A percentile compares a stretch with the other conserved stretches of the same genome.
Conservation (phyloP, 2,888 invertebrate species). For the Acanthacorydalis orientalis region DNA sequence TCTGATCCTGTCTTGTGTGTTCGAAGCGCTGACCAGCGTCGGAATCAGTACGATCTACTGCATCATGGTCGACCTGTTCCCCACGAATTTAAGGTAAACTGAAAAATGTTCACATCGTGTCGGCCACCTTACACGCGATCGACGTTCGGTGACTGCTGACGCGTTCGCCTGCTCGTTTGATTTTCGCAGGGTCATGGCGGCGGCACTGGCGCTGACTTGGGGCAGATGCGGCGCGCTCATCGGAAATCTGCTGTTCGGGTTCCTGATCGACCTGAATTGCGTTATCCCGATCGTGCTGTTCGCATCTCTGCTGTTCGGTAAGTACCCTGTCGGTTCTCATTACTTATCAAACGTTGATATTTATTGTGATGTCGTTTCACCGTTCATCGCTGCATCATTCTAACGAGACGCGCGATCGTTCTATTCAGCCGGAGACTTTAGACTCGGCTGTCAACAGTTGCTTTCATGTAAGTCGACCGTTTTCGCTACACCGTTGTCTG, state of each 20-base stretch:
- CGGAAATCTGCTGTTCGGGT: conserved; percentile 61
- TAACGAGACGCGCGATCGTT: too few species aligned
- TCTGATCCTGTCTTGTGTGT: conserved; percentile 57
- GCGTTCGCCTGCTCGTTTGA: too few species aligned
- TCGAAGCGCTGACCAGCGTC: conserved; percentile 63
- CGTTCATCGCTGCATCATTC: not conserved
- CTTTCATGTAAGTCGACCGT: too few species aligned
- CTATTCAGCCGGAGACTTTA: too few species aligned
- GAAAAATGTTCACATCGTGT: too few species aligned
- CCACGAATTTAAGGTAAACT: conserved; percentile 59
- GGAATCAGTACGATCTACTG: conserved; percentile 68
- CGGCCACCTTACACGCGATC: too few species aligned
- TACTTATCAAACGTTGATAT: not conserved
- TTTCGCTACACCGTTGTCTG: too few species aligned
- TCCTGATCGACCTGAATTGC: conserved; percentile 64
- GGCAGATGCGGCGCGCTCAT: conserved; percentile 61
- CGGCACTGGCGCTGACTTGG: conserved; percentile 59
- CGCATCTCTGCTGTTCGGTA: conserved; percentile 55
- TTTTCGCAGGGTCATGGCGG: conserved; percentile 58
- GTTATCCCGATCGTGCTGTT: conserved; percentile 57
- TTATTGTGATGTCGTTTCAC: not conserved
- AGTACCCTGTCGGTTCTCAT: conserved; percentile 22
- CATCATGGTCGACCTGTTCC: conserved; percentile 66
- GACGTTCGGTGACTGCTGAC: too few species aligned
- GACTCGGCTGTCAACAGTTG: too few species aligned